Base-by-base conservation (phyloP, 2,888 invertebrate genomes). In the Phaedon cochleariae region DNA sequence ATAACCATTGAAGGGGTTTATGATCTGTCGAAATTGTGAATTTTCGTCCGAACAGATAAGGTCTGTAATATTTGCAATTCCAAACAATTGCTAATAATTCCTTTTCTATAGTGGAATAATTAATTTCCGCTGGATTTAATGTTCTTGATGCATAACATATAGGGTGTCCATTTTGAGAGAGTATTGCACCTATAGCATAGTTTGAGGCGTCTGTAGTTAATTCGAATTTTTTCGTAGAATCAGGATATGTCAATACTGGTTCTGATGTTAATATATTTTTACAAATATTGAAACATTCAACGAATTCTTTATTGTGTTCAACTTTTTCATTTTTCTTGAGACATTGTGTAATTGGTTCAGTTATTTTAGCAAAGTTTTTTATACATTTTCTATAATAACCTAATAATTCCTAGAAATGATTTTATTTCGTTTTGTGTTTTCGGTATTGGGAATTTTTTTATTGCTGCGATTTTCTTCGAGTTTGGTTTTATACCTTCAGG, bases 361-460 rank as follows among this genome's bases (percentile, higher is more conserved):
- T 63, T 1, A 76, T 10, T 57, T 72, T 59, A 15, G 64, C 64
- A 61, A 74, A 71, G 55, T 64, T 57, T 45, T 55, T 58, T 9
- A 71, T 69, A 61, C 60, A 74, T 48, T 63, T 48, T 41, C 67
- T 26, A 49, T 73, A 72, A 57, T 73, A 72, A n/a, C 68, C 70
- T n/a, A 65, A 48, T 37, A 63, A 59, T n/a, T 22, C 69, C 71
- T 31, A 73, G 55, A 34, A 69, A 72, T 41, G 49, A 37, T 68
- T 71, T 73, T 12, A 73, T 67, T 58, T 73, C 59, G 54, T 66
- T 71, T 20, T 34, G 12, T 5, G 67, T 73, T 59, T 68, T 70
- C n/a, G 74, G 67, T 26, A 70, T 66, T 0, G 73, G 73, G 55
- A 59, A 73, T 4, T 65, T 69, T 61, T 67, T 54, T n/a, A 69